phyloP scores from a whole-genome alignment of 2,797 vertebrate species.

The Epinephelus malabaricus region DNA sequence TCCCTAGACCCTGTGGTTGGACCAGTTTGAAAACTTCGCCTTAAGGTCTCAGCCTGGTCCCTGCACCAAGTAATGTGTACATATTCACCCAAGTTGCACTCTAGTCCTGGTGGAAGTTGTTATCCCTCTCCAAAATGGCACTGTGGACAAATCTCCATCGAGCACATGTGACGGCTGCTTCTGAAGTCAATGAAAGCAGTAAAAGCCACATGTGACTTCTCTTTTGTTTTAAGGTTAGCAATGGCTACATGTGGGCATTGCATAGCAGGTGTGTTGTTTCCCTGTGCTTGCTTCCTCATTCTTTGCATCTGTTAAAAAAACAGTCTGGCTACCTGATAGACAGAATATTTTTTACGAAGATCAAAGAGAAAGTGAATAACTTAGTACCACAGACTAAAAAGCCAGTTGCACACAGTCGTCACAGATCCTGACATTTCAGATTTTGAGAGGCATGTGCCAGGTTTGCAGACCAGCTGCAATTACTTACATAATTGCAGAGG shows the following conservation, averaged over 20 bases:
- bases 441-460: neutral
- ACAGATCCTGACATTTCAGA: neutral
- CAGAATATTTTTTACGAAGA: neutral
- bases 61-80: neutral
- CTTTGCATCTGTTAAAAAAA: neutral
- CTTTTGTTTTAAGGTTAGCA: neutral
- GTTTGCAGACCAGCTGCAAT: neutral
- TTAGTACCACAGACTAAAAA: neutral
- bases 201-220: neutral
- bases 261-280: neutral
- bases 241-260: neutral
- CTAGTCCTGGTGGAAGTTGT: no score
- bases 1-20: no score
- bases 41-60: conserved; percentile 8
- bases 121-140: no score
- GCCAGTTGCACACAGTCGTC: neutral
- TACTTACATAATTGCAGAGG: no score
- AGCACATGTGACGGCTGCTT: neutral
- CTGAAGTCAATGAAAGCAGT: no score
- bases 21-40: no score
- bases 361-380: neutral
- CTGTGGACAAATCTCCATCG: neutral
- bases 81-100: no score
- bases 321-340: neutral
- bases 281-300: neutral